Conservation (phyloP, 2,113 vertebrate species). For the Stigmatopora argus region DNA sequence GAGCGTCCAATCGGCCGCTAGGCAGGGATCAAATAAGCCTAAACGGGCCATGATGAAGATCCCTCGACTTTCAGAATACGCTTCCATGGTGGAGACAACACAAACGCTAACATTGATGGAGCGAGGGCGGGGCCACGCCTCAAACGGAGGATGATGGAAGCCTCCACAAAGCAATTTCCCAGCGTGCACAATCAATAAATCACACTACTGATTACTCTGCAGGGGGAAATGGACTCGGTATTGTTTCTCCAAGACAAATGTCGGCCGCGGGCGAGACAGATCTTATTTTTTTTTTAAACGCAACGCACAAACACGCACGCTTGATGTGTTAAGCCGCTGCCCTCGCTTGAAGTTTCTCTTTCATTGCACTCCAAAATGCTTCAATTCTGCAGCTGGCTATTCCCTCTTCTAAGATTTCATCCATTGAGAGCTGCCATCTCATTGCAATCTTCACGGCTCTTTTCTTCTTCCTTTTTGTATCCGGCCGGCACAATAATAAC, state of each 20-base stretch:
- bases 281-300: constrained; percentile 44
- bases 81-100: not conserved
- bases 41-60: not conserved
- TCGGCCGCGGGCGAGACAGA: constrained; percentile 57
- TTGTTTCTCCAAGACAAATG: constrained; percentile 71
- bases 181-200: constrained; percentile 60
- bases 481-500: not conserved
- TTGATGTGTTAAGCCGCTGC: constrained; percentile 34
- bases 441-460: constrained; percentile 26
- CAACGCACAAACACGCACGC: constrained; percentile 9
- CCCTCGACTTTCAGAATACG: not conserved
- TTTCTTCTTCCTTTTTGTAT: not conserved
- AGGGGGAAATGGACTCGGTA: constrained; percentile 69
- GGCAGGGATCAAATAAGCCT: too few species aligned
- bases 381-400: constrained; percentile 17
- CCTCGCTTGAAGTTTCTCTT: constrained; percentile 50
- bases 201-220: constrained; percentile 66
- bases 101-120: constrained; percentile 38
- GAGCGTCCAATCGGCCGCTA: too few species aligned
- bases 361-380: constrained; percentile 44
- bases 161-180: constrained; percentile 65
- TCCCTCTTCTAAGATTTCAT: constrained; percentile 25
- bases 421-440: constrained; percentile 43
- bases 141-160: constrained; percentile 35
- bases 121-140: constrained; percentile 13